Base-by-base conservation (phyloP, 2,797 vertebrate genomes). In the Okamejei kenojei region DNA sequence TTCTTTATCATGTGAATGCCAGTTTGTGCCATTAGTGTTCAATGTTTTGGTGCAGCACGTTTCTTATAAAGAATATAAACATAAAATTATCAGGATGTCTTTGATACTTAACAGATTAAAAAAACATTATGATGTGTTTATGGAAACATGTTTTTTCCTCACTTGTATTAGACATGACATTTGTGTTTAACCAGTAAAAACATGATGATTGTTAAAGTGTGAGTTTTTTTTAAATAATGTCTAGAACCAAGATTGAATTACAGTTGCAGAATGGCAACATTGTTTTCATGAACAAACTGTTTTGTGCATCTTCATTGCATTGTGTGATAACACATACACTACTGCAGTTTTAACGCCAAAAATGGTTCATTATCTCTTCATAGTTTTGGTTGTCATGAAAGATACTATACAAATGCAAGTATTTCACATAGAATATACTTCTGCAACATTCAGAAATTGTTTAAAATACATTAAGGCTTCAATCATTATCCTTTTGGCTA, bases 41-140 rank as follows among this genome's bases (percentile, higher is more conserved):
- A 92, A 76, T 92, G 90, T 92, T 92, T 96, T 95, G 96, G 96
- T 4, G 94, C 96, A 96, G 95, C 95, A 95, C 94, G 94, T 97
- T 96, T 95, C 94, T 96, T 94, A 91, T 73, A 93, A 76, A 93
- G 86, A 38, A 93, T 45, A 94, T 93, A 94, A 96, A 95, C 95
- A 97, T 97, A 97, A 98, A 98, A 96, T 96, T 96, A 97, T 97
- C 97, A 96, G 90, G 97, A 95, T 96, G 94, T 96, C 98, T 98
- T 97, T 95, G 93, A 93, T 95, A 95, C 65, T 96, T 96, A 92
- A 71, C 65, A 35, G 19, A 71, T 76, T 92, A 38, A 92, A 92
- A 92, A 90, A 76, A 92, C 7, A 54, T 92, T 76, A 76, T 92
- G 90, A 54, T 92, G 38, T 92, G 45, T 92, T 45, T 92, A 38